Percentiles rank a stretch among this genome's conserved stretches.
Evolutionary conservation across 2,888 invertebrate species (phyloP).

Genomic region (Oscheius sp.): DNA sequence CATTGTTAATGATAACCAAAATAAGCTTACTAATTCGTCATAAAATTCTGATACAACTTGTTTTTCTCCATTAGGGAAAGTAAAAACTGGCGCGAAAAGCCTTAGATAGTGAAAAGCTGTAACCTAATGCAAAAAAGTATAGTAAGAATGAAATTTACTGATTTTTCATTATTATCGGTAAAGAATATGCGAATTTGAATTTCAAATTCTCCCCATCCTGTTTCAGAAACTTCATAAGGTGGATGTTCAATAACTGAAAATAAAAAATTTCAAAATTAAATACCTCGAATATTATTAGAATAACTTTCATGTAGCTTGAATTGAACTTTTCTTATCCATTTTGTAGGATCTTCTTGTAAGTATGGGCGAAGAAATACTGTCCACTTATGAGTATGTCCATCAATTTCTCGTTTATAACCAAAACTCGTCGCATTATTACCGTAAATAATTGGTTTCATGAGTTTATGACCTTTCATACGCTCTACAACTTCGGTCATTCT

Average conservation of each 20-base stretch:
- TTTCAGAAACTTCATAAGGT: constrained; percentile 95
- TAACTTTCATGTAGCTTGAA: constrained; percentile 97
- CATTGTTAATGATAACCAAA: no score
- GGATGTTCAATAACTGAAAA: constrained; percentile 84
- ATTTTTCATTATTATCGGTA: constrained; percentile 91
- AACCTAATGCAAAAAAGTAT: constrained; percentile 40
- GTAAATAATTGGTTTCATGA: constrained; percentile 93
- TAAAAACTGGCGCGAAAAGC: constrained; percentile 56
- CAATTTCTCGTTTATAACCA: constrained; percentile 48
- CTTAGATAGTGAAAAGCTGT: constrained; percentile 61
- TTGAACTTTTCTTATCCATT: constrained; percentile 65
- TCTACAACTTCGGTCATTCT: constrained; percentile 47
- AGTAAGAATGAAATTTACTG: constrained; percentile 75
- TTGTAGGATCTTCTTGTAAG: constrained; percentile 44
- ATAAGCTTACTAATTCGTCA: constrained; percentile 60
- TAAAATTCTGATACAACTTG: constrained; percentile 63
- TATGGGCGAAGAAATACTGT: constrained; percentile 71
- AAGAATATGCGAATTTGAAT: constrained; percentile 97
- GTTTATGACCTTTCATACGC: constrained; percentile 69
- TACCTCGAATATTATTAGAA: constrained; percentile 84
- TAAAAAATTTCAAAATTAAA: not conserved
- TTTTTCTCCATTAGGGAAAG: constrained; percentile 42
- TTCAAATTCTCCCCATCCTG: constrained; percentile 99
- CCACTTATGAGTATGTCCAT: constrained; percentile 93
- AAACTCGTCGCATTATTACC: constrained; percentile 83